These are phyloP conservation scores for Ptychoptera albimana DNA, from an alignment of 2,888 invertebrate species.

Conservation along the genomic window DNA sequence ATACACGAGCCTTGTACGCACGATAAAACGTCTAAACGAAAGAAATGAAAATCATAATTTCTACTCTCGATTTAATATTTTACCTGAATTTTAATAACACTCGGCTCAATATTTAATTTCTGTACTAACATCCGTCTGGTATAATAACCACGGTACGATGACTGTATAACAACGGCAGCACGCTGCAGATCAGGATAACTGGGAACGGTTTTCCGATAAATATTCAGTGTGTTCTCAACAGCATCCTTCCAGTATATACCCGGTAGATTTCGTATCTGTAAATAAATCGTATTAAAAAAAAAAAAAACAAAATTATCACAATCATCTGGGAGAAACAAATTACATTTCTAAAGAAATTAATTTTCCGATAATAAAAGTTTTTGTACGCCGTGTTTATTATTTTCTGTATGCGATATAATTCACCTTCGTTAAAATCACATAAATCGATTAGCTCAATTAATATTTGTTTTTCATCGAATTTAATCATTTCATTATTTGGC, in stretches of 20 bases:
- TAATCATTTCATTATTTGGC: not conserved
- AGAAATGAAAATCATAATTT: no score
- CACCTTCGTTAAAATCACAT: not conserved
- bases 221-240: constrained; percentile 1
- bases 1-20: no score
- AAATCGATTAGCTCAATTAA: not conserved
- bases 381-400: constrained; percentile 3
- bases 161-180: constrained; percentile 5
- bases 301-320: not conserved
- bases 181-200: not conserved
- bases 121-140: not conserved
- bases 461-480: constrained; percentile 1
- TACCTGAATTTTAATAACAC: not conserved
- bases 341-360: not conserved
- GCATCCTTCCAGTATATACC: not conserved
- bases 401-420: not conserved
- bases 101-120: not conserved
- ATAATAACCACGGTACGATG: constrained; percentile 3
- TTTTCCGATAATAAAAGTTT: constrained; percentile 1
- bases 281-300: not conserved
- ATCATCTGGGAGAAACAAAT: not conserved
- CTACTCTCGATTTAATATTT: no score
- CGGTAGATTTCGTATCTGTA: not conserved
- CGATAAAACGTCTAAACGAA: no score
- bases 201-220: not conserved